Percentiles rank a stretch among this genome's conserved stretches.
Evolutionary conservation across 2,113 vertebrate species (phyloP).

Genomic region (Calypte anna): DNA sequence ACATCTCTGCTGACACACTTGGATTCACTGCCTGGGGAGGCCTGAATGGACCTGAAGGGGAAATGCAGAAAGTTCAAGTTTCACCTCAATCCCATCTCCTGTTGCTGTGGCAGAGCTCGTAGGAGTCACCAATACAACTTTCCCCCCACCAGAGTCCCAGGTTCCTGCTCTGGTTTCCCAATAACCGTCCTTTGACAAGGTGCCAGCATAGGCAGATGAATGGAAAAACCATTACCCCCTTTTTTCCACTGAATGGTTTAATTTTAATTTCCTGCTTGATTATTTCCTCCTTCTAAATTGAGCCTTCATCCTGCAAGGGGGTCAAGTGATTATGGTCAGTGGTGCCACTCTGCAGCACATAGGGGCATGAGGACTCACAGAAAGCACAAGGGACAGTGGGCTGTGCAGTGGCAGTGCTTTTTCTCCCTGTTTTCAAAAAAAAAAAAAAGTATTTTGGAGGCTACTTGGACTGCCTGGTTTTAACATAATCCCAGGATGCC

Average conservation of each 20-base stretch:
- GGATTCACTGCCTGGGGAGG: not conserved
- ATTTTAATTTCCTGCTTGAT: not conserved
- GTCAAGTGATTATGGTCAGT: not conserved
- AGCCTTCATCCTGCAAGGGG: not conserved
- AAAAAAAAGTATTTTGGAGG: not conserved
- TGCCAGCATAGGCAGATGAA: not conserved
- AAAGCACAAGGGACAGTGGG: fast-evolving
- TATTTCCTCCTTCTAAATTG: not conserved
- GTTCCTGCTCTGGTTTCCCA: not conserved
- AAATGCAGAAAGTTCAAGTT: not conserved
- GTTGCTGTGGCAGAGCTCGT: not conserved
- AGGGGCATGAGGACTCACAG: fast-evolving
- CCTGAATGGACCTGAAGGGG: not conserved
- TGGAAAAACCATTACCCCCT: not conserved
- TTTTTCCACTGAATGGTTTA: not conserved
- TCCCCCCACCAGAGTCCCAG: not conserved
- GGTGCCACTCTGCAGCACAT: fast-evolving
- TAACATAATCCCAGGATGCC: not conserved
- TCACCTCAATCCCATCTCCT: not conserved
- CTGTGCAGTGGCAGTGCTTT: not conserved
- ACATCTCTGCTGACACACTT: not conserved
- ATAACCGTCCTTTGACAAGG: not conserved
- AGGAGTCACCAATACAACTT: not conserved
- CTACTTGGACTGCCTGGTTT: not conserved
- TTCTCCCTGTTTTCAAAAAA: not conserved